A percentile compares a stretch with the other conserved stretches of the same genome.
Evolutionary conservation across 2,797 vertebrate genomes (phyloP).

Genomic region (Protonibea diacanthus): DNA sequence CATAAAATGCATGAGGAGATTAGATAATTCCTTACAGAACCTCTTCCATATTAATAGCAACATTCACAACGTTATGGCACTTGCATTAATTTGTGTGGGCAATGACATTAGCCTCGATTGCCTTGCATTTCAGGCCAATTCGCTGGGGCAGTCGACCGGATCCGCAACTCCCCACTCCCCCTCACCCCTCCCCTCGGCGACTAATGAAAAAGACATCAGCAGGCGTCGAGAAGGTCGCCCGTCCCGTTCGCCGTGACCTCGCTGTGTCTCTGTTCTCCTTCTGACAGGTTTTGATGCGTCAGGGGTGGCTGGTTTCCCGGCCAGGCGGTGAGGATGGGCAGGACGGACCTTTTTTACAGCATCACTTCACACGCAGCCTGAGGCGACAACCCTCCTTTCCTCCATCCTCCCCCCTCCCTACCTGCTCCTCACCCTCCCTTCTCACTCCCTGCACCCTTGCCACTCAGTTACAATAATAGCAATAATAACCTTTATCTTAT

Average conservation of each 20-base stretch:
- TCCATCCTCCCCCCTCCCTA: not conserved
- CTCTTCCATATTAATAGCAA: constrained; percentile 67
- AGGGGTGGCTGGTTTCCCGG: constrained; percentile 75
- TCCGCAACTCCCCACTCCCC: constrained; percentile 31
- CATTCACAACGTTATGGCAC: constrained; percentile 65
- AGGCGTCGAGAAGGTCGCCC: constrained; percentile 72
- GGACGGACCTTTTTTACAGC: constrained; percentile 58
- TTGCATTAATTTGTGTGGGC: constrained; percentile 79
- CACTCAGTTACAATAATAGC: constrained; percentile 39
- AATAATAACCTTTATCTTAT: constrained; percentile 28
- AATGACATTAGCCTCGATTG: constrained; percentile 80
- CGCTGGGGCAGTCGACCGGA: constrained; percentile 60
- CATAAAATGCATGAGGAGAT: constrained; percentile 71
- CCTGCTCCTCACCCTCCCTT: constrained; percentile 11
- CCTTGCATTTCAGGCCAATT: constrained; percentile 74
- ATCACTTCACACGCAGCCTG: constrained; percentile 52
- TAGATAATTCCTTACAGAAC: constrained; percentile 64
- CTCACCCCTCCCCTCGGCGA: constrained; percentile 56
- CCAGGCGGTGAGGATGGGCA: constrained; percentile 60
- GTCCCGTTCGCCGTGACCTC: constrained; percentile 67
- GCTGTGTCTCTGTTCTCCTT: constrained; percentile 57
- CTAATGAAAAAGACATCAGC: constrained; percentile 83
- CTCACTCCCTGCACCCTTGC: constrained; percentile 26
- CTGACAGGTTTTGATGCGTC: constrained; percentile 83
- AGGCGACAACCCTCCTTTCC: constrained; percentile 59